Base-by-base conservation (phyloP, 2,888 invertebrate genomes). In the Drosophila peninsularis region DNA sequence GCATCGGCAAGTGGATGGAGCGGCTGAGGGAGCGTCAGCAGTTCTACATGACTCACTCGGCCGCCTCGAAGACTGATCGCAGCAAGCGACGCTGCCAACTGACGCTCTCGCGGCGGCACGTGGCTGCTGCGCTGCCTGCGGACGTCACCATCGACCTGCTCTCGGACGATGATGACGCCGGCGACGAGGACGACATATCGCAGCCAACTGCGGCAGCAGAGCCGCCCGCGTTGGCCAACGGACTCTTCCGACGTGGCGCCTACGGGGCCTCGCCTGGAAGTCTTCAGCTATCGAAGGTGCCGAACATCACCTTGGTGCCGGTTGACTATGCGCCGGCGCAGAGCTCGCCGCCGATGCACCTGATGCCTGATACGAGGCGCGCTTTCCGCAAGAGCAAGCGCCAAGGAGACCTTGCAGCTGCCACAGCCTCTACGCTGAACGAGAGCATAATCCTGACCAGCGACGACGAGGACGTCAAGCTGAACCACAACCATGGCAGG, bases 71-170 rank as follows among this genome's bases (percentile, higher is more conserved):
- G 81, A 79, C 83, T 79, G 80, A 88, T 49, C 73, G 70, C 39
- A 57, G 66, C 27, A 55, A 37, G 36, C 72, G 47, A 24, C 65
- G 54, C 34, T 60, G 63, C 37, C 44, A 60, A 30, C 50, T 56
- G 36, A 62, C 17, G 65, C 30, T 69, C 11, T 75, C 64, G 27
- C 78, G 78, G 5, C 86, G 85, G 42, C 79, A 78, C 53, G 76
- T 82, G 52, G 73, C 78, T 17, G 72, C 75, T n/a, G 55, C 72
- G 30, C 57, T 90, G 30, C 80, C 83, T 5, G 75, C 90, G 11
- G 89, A 89, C 42, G 82, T 91, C 17, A 91, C 91, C 17, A 91
- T 91, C 21, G 88, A 91, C 67, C 71, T 91, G 42, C 61, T 91
- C 1, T 91, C 92, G 10, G 91, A 92, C 17, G 90, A 92, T 1